Percentiles rank a stretch among this genome's conserved stretches.
These are phyloP conservation scores for Drosophila falleni DNA, from an alignment of 2,888 invertebrate genomes.

Conservation along the genomic window DNA sequence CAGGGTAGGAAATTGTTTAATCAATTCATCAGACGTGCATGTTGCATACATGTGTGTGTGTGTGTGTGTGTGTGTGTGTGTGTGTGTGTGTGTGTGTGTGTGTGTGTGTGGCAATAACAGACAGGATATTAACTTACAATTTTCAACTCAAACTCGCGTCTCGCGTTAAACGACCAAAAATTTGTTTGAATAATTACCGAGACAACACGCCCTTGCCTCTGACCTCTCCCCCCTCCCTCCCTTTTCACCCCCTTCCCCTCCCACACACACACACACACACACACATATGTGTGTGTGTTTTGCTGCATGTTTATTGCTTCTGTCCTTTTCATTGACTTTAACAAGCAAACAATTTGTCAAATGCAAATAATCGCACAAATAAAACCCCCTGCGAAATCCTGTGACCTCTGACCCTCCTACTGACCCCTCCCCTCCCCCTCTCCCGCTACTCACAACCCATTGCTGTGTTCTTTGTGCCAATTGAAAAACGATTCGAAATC, in stretches of 20 bases:
- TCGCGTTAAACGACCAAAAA: conserved; percentile 64
- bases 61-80: conserved; percentile 23
- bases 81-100: conserved; percentile 33
- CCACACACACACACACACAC: conserved; percentile 7
- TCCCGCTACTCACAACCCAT: not conserved
- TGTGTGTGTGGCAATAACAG: conserved; percentile 74
- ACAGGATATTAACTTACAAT: conserved; percentile 81
- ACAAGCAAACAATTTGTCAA: conserved; percentile 81
- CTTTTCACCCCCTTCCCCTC: conserved; percentile 20
- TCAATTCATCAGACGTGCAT: conserved; percentile 76
- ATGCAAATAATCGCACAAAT: conserved; percentile 73
- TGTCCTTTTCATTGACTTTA: conserved; percentile 70
- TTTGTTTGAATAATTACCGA: conserved; percentile 78
- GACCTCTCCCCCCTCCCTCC: no score
- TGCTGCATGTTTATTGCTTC: conserved; percentile 55
- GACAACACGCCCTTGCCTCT: conserved; percentile 49
- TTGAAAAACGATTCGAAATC: conserved; percentile 81
- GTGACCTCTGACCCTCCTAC: conserved; percentile 2
- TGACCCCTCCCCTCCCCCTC: not conserved
- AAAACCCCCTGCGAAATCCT: conserved; percentile 58
- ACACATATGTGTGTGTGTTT: conserved; percentile 10
- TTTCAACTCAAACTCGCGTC: conserved; percentile 40
- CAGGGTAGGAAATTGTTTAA: conserved; percentile 79
- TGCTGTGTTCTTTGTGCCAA: conserved; percentile 57
- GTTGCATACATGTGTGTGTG: conserved; percentile 50